These are phyloP conservation scores for Deilephila porcellus DNA, from an alignment of 2,888 invertebrate species.

Conservation along the genomic window DNA sequence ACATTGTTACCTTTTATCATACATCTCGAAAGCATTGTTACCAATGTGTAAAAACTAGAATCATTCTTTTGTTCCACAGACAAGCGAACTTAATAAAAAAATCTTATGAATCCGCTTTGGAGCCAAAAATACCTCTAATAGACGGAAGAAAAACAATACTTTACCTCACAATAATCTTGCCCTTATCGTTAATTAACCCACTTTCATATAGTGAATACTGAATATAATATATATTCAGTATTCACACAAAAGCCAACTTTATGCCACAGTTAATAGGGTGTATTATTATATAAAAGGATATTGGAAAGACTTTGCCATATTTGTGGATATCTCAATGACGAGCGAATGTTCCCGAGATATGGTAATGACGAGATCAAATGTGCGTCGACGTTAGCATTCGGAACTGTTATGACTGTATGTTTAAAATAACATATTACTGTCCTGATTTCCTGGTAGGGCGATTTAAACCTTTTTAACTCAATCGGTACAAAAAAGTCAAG, in stretches of 20 bases:
- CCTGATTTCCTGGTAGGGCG: neutral
- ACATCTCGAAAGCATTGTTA: neutral
- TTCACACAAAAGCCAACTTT: neutral
- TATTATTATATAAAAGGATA: neutral
- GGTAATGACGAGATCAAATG: slow-evolving; percentile 37
- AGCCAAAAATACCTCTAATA: slow-evolving; percentile 2
- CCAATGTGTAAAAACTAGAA: neutral
- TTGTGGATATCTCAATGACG: slow-evolving; percentile 44
- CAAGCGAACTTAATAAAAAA: neutral
- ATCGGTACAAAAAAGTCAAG: no score
- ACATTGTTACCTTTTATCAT: neutral
- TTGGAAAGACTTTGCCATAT: slow-evolving; percentile 35
- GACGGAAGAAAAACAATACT: slow-evolving; percentile 45
- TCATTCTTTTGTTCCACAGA: neutral
- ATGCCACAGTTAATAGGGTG: neutral
- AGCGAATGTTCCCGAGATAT: slow-evolving; percentile 43
- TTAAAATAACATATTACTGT: neutral
- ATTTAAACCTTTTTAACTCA: neutral
- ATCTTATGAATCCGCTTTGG: neutral
- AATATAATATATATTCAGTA: neutral
- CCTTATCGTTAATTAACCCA: slow-evolving; percentile 50
- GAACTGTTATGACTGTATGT: neutral
- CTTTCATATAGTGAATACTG: neutral
- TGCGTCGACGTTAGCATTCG: neutral
- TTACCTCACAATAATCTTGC: slow-evolving; percentile 44